Conservation (phyloP, 2,888 invertebrate genomes). For the Drosophila yooni region DNA sequence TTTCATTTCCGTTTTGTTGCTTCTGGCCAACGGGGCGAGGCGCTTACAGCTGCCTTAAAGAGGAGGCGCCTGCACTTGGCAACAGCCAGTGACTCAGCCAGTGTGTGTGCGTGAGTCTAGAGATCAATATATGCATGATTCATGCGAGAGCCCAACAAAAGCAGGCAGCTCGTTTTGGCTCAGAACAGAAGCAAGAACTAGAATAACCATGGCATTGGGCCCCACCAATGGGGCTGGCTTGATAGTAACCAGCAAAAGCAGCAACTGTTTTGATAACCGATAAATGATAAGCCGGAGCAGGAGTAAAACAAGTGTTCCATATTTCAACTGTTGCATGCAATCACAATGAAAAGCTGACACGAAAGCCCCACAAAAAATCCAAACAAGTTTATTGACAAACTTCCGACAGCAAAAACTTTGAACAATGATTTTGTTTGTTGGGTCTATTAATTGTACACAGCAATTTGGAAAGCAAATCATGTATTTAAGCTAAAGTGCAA, state of each 20-base stretch:
- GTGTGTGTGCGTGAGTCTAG: conserved; percentile 7
- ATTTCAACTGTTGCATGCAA: not conserved
- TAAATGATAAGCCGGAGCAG: not conserved
- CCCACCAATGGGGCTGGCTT: not conserved
- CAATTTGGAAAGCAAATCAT: not conserved
- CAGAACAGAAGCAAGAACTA: not conserved
- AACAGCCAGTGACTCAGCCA: conserved; percentile 21
- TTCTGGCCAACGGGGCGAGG: conserved; percentile 28
- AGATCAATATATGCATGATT: conserved; percentile 72
- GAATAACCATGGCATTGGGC: not conserved
- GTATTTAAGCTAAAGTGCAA: not conserved
- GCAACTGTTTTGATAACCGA: not conserved
- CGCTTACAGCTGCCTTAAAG: conserved; percentile 30
- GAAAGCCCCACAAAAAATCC: not conserved
- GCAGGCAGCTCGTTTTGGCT: no score
- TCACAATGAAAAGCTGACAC: not conserved
- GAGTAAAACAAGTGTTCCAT: not conserved
- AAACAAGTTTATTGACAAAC: not conserved
- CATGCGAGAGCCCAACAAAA: conserved; percentile 40
- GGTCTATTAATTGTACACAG: no score
- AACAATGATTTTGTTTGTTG: not conserved
- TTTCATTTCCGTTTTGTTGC: conserved; percentile 52
- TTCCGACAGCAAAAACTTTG: not conserved
- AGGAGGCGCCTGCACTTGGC: conserved; percentile 42
- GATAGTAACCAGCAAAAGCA: not conserved